phyloP scores from a whole-genome alignment of 1,140 invertebrate genomes.

The Heterodera schachtii region DNA sequence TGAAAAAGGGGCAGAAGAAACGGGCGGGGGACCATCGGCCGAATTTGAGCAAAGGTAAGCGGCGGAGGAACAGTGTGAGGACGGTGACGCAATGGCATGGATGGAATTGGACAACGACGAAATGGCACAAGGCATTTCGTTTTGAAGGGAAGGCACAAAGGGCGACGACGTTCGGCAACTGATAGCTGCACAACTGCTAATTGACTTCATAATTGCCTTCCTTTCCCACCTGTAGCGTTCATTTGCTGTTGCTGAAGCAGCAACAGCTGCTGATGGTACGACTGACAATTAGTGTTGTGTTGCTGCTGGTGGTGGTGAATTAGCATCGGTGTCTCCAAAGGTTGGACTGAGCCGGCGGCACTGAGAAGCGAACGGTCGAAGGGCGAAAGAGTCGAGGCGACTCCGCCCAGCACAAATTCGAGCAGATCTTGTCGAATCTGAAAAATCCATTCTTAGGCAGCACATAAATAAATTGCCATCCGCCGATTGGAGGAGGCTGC shows the following conservation, averaged over 20 bases:
- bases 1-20: slow-evolving; percentile 6
- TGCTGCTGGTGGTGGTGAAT: slow-evolving; percentile 7
- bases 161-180: neutral
- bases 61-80: neutral
- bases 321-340: slow-evolving; percentile 34
- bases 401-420: slow-evolving; percentile 31
- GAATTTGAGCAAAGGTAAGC: neutral
- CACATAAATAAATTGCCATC: too few relatives aligned
- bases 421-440: slow-evolving; percentile 36
- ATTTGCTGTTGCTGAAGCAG: neutral
- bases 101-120: neutral
- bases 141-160: neutral
- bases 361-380: slow-evolving; percentile 27
- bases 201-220: neutral
- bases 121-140: neutral
- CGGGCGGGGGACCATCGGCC: slow-evolving; percentile 8
- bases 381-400: slow-evolving; percentile 8
- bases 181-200: neutral
- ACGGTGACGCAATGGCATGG: neutral
- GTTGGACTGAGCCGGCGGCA: slow-evolving; percentile 29
- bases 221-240: neutral
- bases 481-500: too few relatives aligned
- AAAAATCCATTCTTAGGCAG: neutral
- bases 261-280: neutral
- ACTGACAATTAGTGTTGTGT: neutral